phyloP scores from a whole-genome alignment of 2,797 vertebrate genomes.

The Lepus townsendii region DNA sequence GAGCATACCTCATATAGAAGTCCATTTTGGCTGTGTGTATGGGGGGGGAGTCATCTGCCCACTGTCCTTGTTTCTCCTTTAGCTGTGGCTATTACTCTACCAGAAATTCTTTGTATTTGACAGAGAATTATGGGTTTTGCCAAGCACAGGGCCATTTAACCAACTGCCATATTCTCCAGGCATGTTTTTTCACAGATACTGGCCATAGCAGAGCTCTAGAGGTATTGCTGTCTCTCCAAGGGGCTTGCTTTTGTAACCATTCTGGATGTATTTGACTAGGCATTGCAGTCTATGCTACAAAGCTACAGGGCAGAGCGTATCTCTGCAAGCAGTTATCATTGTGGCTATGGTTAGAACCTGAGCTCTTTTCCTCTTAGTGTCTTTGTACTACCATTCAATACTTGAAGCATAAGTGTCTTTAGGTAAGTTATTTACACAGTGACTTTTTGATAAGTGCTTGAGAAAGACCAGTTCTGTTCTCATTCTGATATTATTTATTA shows the following conservation, averaged over 20 bases:
- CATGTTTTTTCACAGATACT: not conserved
- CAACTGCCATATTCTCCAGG: not conserved
- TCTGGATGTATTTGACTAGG: too few relatives aligned
- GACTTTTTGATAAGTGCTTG: not conserved
- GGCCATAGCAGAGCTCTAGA: not conserved
- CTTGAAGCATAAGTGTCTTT: not conserved
- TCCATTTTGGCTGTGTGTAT: not conserved
- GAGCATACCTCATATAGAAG: not conserved
- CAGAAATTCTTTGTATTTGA: too few relatives aligned
- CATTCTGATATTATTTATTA: constrained; percentile 10
- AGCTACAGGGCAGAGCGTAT: not conserved
- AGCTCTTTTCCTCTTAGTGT: not conserved
- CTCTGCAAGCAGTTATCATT: not conserved
- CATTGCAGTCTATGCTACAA: not conserved
- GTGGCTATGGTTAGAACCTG: not conserved
- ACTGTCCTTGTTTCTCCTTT: not conserved
- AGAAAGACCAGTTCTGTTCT: not conserved
- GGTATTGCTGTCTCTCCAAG: not conserved
- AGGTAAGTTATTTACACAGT: not conserved
- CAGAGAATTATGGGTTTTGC: not conserved
- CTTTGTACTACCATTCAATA: not conserved
- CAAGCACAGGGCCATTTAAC: not conserved
- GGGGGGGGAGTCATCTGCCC: not conserved
- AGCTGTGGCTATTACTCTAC: not conserved
- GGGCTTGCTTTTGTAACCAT: not conserved